Base-by-base conservation (phyloP, 92 coral and sea anemone genomes). In the Umimayanthus kanabou region DNA sequence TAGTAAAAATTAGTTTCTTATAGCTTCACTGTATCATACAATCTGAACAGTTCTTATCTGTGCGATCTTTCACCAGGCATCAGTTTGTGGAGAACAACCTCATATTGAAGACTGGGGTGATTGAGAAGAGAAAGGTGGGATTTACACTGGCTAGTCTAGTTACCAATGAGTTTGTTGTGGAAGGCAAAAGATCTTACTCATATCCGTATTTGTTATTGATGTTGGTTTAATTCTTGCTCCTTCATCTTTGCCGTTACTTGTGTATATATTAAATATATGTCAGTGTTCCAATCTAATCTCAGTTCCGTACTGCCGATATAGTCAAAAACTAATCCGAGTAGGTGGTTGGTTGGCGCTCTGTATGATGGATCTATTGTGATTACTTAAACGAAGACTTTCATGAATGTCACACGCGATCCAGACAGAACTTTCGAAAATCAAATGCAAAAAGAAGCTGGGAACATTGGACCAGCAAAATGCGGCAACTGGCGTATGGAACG, bases 71-170 rank as follows among this genome's bases (percentile, higher is more conserved):
- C 70, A 53, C 43, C 90, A 97, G 99, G 99, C 95, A 93, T 81
- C 95, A 84, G 73, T 97, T 95, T 80, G 95, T 95, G 26, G 98
- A 90, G 75, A 95, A 95, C 73, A 95, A 97, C 72, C 95, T 97
- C 58, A 95, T 97, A 64, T 85, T 97, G 50, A 97, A 95, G 86
- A 95, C 98, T 5, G 99, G 98, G 65, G 89, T 95, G 55, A 91
- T 97, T 14, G 99, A 97, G 85, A 97, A 97, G 81, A 87, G 99
- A 88, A 97, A 95, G 95, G 99, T 97, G 77, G 50, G 80, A 57
- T 22, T 2, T n/a, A 2, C 37, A 29, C 64, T 26, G 9, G 10
- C 6, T 49, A 13, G 30, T 39, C 69, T 57, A 2, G n/a, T 4
- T 2, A 18, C n/a, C 25, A 0, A 61, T 14, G 10, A 55, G 64